Base-by-base conservation (phyloP, 2,888 invertebrate genomes). In the Zelleria hepariella region DNA sequence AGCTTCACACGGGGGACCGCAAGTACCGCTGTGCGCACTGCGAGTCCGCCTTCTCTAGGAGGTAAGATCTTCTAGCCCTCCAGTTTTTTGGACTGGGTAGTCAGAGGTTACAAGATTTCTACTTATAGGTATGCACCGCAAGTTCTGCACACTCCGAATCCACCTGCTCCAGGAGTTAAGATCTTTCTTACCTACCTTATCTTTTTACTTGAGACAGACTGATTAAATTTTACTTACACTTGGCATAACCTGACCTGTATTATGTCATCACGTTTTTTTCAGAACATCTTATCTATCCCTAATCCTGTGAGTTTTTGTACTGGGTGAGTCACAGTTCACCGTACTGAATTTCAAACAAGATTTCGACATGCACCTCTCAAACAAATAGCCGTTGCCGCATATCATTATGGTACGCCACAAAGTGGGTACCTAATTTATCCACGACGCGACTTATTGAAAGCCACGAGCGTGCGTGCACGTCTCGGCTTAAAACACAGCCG, bases 21-120 rank as follows among this genome's bases (percentile, higher is more conserved):
- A 95, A 96, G 81, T 97, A 96, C 86, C 94, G 95, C 75, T 98
- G 97, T 80, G 91, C 93, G 10, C 95, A 95, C 75, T 98, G 98
- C 83, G 96, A 96, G 72, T 94, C 96, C 5, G 96, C 97, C 57
- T 98, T 98, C 86, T 96, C 96, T 58, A 93, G 97, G 83, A 96
- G 96, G 96, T 96, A 83, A 52, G 52, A 42, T 20, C 49, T 7
- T 3, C 7, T 21, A 21, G 18, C 15, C 32, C 10, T 3, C 10
- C 2, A 15, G 32, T 42, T 42, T 10, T 10, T 15, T 42, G 32
- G 32, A 42, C n/a, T n/a, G n/a, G n/a, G n/a, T n/a, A n/a, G n/a
- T n/a, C n/a, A n/a, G n/a, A n/a, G n/a, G n/a, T n/a, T n/a, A n/a
- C n/a, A n/a, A n/a, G n/a, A n/a, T n/a, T n/a, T n/a, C n/a, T n/a